Evolutionary conservation across 1,140 invertebrate genomes (phyloP).

Genomic region (Calosoma granatense): DNA sequence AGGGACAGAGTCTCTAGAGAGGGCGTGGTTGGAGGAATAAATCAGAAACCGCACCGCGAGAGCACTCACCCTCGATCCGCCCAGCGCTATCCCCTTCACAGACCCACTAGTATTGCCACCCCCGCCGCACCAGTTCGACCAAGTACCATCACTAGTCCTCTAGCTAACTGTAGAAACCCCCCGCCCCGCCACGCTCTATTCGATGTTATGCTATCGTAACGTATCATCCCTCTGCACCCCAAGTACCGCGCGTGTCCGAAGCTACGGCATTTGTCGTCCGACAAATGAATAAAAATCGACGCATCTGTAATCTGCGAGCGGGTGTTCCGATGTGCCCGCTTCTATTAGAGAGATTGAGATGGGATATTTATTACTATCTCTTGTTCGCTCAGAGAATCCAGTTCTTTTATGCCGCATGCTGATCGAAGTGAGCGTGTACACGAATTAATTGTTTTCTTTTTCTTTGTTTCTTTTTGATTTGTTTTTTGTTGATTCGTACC

Average conservation of each 20-base stretch:
- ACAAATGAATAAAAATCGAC: constrained; percentile 8
- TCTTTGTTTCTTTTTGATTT: neutral
- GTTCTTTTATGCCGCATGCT: no score
- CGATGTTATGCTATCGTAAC: no score
- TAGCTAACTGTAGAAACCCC: no score
- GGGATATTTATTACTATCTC: neutral
- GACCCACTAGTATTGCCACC: neutral
- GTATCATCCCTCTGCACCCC: neutral
- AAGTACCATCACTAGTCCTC: neutral
- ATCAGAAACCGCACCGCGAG: constrained; percentile 3
- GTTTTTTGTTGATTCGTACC: neutral
- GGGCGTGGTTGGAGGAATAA: constrained; percentile 2
- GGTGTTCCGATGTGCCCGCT: neutral
- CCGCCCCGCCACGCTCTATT: no score
- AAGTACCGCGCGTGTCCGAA: neutral
- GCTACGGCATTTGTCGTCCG: neutral
- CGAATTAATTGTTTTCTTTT: constrained; percentile 8
- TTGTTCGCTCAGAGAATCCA: neutral
- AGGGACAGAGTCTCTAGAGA: neutral
- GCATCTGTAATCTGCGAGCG: neutral
- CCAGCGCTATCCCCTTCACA: neutral
- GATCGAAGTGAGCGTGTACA: neutral
- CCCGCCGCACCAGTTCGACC: neutral
- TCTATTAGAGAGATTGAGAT: constrained; percentile 2
- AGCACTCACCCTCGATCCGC: neutral